phyloP scores from a whole-genome alignment of 2,113 vertebrate species.

The Hucho hucho region DNA sequence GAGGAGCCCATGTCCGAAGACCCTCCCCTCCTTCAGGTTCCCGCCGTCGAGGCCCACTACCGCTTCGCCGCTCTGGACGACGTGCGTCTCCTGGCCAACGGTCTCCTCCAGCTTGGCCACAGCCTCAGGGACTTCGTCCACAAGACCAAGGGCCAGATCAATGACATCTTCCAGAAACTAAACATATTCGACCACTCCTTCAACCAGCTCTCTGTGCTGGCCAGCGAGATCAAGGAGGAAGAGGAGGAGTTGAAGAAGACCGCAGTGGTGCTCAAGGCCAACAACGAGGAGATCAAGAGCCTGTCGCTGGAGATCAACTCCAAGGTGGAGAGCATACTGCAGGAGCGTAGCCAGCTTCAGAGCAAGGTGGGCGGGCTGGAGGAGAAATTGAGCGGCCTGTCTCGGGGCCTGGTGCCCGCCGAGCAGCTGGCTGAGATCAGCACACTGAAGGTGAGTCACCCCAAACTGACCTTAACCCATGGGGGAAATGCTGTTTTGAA shows the following conservation, averaged over 20 bases:
- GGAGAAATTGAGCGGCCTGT: slow-evolving; percentile 80
- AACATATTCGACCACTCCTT: slow-evolving; percentile 88
- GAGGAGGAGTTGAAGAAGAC: slow-evolving; percentile 88
- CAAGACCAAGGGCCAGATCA: slow-evolving; percentile 90
- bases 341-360: slow-evolving; percentile 83
- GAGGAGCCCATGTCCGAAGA: slow-evolving; percentile 53
- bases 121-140: slow-evolving; percentile 91
- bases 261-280: slow-evolving; percentile 79
- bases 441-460: slow-evolving; percentile 83
- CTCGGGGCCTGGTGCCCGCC: slow-evolving; percentile 60
- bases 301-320: slow-evolving; percentile 82
- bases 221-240: slow-evolving; percentile 88
- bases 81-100: slow-evolving; percentile 84
- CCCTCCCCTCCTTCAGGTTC: slow-evolving; percentile 31
- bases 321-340: slow-evolving; percentile 84
- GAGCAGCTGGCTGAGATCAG: slow-evolving; percentile 80
- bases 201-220: slow-evolving; percentile 81
- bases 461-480: too few species aligned
- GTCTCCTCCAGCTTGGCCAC: slow-evolving; percentile 89
- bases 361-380: slow-evolving; percentile 83
- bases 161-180: slow-evolving; percentile 88
- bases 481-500: too few species aligned
- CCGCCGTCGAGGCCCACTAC: slow-evolving; percentile 68
- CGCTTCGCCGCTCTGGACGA: slow-evolving; percentile 87
- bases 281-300: slow-evolving; percentile 87